Conservation (phyloP, 2,888 invertebrate genomes). For the Lithophane ornitopus region DNA sequence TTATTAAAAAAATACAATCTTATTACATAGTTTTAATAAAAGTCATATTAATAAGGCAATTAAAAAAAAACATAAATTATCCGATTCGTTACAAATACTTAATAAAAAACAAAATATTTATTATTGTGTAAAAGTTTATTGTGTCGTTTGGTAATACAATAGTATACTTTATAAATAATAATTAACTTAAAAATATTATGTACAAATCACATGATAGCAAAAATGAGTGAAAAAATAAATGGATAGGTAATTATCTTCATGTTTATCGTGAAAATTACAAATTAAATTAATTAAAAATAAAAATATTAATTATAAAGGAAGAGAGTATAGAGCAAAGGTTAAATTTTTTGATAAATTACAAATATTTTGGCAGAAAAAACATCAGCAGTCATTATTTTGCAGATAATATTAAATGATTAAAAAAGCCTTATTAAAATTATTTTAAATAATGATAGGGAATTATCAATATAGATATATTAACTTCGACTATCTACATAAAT, state of each 20-base stretch:
- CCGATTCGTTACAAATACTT: neutral
- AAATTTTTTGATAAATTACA: conserved; percentile 12
- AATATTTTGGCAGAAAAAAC: conserved; percentile 23
- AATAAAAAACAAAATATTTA: conserved; percentile 25
- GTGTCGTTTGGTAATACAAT: conserved; percentile 73
- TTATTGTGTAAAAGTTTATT: conserved; percentile 78
- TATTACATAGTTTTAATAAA: no score
- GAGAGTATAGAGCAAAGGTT: conserved; percentile 8
- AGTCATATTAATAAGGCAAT: neutral
- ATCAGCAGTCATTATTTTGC: conserved; percentile 39
- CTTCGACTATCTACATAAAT: conserved; percentile 59
- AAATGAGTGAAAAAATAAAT: conserved; percentile 54
- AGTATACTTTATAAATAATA: conserved; percentile 61
- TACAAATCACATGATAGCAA: conserved; percentile 75
- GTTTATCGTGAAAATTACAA: conserved; percentile 31
- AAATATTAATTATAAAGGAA: conserved; percentile 21
- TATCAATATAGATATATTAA: conserved; percentile 31
- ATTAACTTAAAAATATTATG: conserved; percentile 69
- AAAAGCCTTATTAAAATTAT: conserved; percentile 31
- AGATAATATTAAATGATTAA: conserved; percentile 22
- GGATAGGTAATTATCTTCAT: conserved; percentile 28
- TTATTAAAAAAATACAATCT: no score
- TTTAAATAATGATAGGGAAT: conserved; percentile 37
- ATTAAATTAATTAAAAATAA: conserved; percentile 35
- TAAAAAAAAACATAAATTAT: neutral